Evolutionary conservation across 2,113 vertebrate species (phyloP).

Genomic region (Corythaixoides concolor): DNA sequence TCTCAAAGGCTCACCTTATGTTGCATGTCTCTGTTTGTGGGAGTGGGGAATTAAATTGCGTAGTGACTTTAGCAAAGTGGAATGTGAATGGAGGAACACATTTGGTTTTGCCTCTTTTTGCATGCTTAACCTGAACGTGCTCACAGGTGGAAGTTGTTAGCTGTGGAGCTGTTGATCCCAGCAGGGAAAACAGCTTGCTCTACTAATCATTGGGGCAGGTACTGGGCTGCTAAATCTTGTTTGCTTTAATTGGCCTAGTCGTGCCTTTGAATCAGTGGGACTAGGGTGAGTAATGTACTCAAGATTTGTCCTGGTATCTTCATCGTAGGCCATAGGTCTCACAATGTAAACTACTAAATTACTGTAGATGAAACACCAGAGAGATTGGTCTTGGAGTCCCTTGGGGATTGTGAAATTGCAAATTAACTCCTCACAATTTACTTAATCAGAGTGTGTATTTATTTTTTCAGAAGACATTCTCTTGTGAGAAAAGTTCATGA

Average conservation of each 20-base stretch:
- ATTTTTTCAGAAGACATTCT: slow-evolving; percentile 9
- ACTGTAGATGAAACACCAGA: not conserved
- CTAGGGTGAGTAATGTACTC: not conserved
- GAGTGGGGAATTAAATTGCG: not conserved
- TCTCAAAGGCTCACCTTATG: not conserved
- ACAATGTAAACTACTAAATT: not conserved
- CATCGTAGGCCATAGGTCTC: not conserved
- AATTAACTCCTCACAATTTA: not conserved
- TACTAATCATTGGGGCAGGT: not conserved
- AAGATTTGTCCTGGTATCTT: not conserved
- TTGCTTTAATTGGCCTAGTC: not conserved
- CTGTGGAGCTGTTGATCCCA: not conserved
- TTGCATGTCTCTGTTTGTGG: not conserved
- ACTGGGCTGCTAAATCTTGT: not conserved
- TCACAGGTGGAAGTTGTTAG: not conserved
- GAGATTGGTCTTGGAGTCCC: not conserved
- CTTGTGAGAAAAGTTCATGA: not conserved
- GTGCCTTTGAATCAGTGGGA: not conserved
- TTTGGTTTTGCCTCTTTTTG: not conserved
- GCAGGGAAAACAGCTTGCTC: not conserved
- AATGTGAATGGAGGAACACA: not conserved
- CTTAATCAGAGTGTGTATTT: not conserved
- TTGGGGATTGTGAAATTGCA: not conserved
- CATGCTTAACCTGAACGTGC: not conserved
- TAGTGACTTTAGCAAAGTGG: not conserved